Evolutionary conservation across 2,113 vertebrate species (phyloP).

Genomic region (Entomyzon cyanotis): DNA sequence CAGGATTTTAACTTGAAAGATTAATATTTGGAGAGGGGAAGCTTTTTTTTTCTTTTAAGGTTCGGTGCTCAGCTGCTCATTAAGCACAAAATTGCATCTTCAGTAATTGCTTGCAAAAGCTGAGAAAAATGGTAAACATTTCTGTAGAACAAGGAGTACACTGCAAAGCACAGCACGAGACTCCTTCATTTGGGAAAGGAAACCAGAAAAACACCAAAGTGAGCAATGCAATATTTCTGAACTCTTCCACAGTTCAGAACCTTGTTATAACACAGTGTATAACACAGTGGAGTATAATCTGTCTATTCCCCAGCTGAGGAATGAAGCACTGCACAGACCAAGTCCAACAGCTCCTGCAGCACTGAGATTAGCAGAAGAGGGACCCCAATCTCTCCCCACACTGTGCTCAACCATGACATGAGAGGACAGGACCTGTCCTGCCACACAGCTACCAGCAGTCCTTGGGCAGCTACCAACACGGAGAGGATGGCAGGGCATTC

Average conservation of each 20-base stretch:
- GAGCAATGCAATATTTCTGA: neutral
- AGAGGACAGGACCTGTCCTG: neutral
- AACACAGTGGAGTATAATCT: fast-evolving
- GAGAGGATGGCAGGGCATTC: neutral
- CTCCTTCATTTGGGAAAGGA: neutral
- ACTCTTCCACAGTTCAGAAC: no score
- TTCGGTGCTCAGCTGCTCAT: constrained; percentile 20
- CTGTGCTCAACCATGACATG: fast-evolving
- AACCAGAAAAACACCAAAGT: neutral
- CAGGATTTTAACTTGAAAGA: constrained; percentile 20
- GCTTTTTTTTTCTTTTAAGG: neutral
- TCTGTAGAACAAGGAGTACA: neutral
- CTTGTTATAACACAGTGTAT: no score
- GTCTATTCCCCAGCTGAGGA: neutral
- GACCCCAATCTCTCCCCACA: fast-evolving
- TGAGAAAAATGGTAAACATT: constrained; percentile 1
- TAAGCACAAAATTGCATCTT: constrained; percentile 45
- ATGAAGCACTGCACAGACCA: neutral
- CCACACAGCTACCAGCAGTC: fast-evolving
- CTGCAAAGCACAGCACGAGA: neutral
- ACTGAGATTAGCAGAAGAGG: fast-evolving
- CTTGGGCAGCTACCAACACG: fast-evolving
- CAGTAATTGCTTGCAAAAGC: constrained; percentile 40
- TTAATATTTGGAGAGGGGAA: constrained; percentile 3
- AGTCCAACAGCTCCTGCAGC: neutral